A percentile compares a stretch with the other conserved stretches of the same genome.
phyloP scores from a whole-genome alignment of 2,113 vertebrate species.

The Pantherophis guttatus region DNA sequence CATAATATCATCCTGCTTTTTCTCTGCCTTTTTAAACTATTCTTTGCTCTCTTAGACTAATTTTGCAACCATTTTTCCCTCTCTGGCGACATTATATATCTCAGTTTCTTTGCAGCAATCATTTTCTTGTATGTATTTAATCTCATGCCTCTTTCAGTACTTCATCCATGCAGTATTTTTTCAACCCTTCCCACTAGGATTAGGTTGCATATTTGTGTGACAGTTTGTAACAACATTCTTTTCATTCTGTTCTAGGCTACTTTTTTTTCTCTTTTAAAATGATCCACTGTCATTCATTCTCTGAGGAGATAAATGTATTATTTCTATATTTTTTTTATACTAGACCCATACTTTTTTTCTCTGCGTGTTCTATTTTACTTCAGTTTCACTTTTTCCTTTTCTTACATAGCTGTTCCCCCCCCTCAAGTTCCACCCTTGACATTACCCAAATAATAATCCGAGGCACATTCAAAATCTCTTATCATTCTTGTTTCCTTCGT shows the following conservation, averaged over 20 bases:
- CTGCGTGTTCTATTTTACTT: neutral
- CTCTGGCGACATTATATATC: neutral
- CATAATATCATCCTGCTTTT: neutral
- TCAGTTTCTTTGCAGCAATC: neutral
- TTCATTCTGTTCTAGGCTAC: neutral
- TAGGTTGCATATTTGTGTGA: neutral
- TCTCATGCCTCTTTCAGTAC: neutral
- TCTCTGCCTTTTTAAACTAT: neutral
- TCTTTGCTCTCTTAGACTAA: neutral
- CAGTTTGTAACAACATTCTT: neutral
- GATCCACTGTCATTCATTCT: neutral
- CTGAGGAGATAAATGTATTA: neutral
- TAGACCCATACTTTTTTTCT: neutral
- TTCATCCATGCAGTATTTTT: neutral
- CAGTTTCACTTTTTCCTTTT: neutral
- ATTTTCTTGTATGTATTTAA: neutral
- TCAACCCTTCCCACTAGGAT: too few species aligned
- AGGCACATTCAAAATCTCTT: neutral
- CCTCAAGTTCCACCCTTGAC: neutral
- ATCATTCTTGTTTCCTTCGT: neutral
- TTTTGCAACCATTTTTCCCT: neutral
- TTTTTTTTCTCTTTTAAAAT: neutral
- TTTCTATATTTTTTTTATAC: neutral
- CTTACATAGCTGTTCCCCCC: too few species aligned
- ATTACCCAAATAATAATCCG: neutral